These are phyloP conservation scores for Drosophila grimshawi DNA, from an alignment of 1,140 invertebrate species.

Conservation along the genomic window DNA sequence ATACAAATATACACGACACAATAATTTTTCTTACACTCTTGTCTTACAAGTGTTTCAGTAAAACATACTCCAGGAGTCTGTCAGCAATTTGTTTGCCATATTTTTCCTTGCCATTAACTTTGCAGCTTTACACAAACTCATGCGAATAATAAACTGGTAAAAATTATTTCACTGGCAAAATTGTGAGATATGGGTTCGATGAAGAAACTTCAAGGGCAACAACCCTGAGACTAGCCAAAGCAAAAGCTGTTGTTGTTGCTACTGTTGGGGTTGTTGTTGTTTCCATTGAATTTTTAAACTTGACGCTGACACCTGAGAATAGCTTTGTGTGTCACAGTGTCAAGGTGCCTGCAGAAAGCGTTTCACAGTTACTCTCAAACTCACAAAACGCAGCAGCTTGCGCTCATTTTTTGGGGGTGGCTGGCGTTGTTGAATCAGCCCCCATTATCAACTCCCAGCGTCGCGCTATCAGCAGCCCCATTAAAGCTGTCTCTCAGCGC, in stretches of 20 bases:
- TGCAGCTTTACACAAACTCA: conserved; percentile 14
- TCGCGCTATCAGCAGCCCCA: conserved; percentile 40
- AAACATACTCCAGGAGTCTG: conserved; percentile 13
- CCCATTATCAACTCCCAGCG: conserved; percentile 3
- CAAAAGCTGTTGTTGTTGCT: conserved; percentile 15
- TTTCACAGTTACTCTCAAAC: conserved; percentile 47
- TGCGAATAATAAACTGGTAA: conserved; percentile 11
- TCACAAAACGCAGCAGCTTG: conserved; percentile 15
- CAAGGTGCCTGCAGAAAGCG: conserved; percentile 60
- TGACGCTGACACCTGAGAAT: conserved; percentile 23
- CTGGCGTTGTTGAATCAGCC: conserved; percentile 19
- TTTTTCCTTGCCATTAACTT: conserved; percentile 23
- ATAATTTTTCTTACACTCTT: too few species aligned
- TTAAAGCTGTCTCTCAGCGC: conserved; percentile 58
- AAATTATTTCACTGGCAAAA: conserved; percentile 20
- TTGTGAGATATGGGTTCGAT: conserved; percentile 29
- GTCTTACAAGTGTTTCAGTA: too few species aligned
- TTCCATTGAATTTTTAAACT: conserved; percentile 48
- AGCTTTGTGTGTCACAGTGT: conserved; percentile 73
- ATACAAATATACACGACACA: too few species aligned
- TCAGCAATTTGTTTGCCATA: conserved; percentile 26
- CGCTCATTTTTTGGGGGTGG: conserved; percentile 35
- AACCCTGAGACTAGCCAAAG: conserved; percentile 43
- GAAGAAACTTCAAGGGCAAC: conserved; percentile 64
- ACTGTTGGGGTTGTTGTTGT: conserved; percentile 7